Base-by-base conservation (phyloP, 2,888 invertebrate genomes). In the Isotomurus palustris region DNA sequence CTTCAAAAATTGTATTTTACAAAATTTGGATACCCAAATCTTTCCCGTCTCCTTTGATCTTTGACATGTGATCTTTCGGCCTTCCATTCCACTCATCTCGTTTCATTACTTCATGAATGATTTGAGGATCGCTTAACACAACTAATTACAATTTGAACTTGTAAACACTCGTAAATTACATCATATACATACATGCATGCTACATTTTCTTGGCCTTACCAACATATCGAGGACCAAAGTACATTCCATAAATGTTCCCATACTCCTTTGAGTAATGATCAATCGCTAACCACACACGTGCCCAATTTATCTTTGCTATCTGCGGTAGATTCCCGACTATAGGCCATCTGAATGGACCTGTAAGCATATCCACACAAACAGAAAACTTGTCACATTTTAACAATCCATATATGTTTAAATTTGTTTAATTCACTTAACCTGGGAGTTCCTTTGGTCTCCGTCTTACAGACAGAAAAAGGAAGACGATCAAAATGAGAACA, bases 261-360 rank as follows among this genome's bases (percentile, higher is more conserved):
- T 64, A 59, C 24, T 27, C 49, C 27, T 55, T 53, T 1, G 61
- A 41, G 29, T 59, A 62, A 29, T 61, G 49, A 27, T 64, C 49
- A 43, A 64, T 55, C 1, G 64, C 52, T 28, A 55, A 49, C 64
- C 64, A 64, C 17, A 64, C 64, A 14, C 61, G 50, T 14, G 24
- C 17, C 64, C 64, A 64, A 43, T 64, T 64, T 10, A 64, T 57
- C 40, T 56, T 43, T 3, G 58, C 61, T 28, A 64, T 64, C 53
- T 64, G 64, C 1, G 61, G 61, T n/a, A 64, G 53, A 27, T 64
- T 64, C 24, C 64, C 64, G 25, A 64, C 41, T n/a, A 64, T 43
- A 1, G 56, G 56, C 56, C 56, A 61, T 56, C 53, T 56, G 27
- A 56, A 58, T 8, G 64, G 64, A 36, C 64, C 64, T 64, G 25